These are phyloP conservation scores for Pygmarrhopalites habei DNA, from an alignment of 1,140 invertebrate genomes.

Conservation along the genomic window DNA sequence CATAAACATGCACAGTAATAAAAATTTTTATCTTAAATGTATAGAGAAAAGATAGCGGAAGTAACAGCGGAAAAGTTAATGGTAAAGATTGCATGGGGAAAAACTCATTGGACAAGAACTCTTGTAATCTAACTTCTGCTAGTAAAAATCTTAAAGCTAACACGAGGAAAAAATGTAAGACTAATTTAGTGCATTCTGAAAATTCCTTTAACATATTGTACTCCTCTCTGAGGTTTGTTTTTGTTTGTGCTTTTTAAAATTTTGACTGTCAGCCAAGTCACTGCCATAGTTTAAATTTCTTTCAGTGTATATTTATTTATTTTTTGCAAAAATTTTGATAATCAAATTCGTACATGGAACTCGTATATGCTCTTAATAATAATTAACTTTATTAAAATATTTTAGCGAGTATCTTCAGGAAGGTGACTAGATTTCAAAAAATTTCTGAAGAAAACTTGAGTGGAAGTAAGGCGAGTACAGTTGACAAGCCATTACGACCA, in stretches of 20 bases:
- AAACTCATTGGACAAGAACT: slow-evolving; percentile 6
- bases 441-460: slow-evolving; percentile 35
- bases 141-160: slow-evolving; percentile 18
- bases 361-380: background rate
- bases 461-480: background rate
- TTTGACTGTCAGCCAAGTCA: no score
- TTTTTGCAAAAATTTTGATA: background rate
- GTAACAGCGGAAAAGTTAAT: slow-evolving; percentile 8
- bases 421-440: slow-evolving; percentile 29
- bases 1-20: no score
- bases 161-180: slow-evolving; percentile 11
- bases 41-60: no score
- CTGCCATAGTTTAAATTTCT: background rate
- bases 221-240: background rate
- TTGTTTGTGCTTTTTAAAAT: background rate
- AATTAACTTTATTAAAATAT: slow-evolving; percentile 4
- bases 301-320: background rate
- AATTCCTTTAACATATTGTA: slow-evolving; percentile 5
- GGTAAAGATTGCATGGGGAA: slow-evolving; percentile 16
- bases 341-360: background rate
- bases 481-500: background rate
- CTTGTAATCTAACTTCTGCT: slow-evolving; percentile 1
- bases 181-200: background rate
- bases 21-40: no score
- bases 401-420: slow-evolving; percentile 38